Conservation (phyloP, 2,888 invertebrate genomes). For the Trichopoda pennipes region DNA sequence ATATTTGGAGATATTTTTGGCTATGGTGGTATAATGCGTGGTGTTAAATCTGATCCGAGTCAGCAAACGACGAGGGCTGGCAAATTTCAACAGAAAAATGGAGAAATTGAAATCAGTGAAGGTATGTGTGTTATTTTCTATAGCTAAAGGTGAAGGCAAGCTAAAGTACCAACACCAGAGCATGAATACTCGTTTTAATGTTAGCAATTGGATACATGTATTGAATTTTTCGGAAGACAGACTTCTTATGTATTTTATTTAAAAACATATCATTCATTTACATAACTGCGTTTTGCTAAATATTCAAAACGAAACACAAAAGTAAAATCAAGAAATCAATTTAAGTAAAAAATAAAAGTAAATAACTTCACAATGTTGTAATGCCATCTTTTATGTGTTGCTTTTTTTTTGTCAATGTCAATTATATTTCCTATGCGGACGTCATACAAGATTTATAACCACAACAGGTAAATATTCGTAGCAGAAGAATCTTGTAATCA, state of each 20-base stretch:
- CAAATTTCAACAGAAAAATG: constrained; percentile 79
- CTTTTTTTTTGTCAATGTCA: constrained; percentile 8
- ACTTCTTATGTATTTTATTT: background rate
- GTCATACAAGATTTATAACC: constrained; percentile 39
- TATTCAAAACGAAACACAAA: background rate
- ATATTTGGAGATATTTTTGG: constrained; percentile 80
- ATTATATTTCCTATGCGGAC: constrained; percentile 52
- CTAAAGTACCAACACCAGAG: too few species aligned
- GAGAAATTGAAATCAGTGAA: constrained; percentile 80
- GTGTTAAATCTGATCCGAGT: constrained; percentile 78
- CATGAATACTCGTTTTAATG: constrained; percentile 41
- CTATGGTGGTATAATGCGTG: constrained; percentile 78
- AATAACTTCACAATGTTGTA: constrained; percentile 22
- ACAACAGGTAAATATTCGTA: background rate
- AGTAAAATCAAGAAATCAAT: background rate
- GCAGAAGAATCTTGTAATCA: constrained; percentile 27
- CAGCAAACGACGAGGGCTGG: constrained; percentile 74
- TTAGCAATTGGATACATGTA: constrained; percentile 8
- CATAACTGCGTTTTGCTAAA: background rate
- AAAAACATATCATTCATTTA: background rate
- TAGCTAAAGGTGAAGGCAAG: background rate
- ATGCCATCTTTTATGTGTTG: constrained; percentile 16
- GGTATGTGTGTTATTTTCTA: constrained; percentile 72
- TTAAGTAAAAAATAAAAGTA: background rate
- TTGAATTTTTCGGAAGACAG: constrained; percentile 6